Percentiles rank a stretch among this genome's conserved stretches.
Conservation (phyloP, 2,888 invertebrate genomes). For the Erynnis tages region DNA sequence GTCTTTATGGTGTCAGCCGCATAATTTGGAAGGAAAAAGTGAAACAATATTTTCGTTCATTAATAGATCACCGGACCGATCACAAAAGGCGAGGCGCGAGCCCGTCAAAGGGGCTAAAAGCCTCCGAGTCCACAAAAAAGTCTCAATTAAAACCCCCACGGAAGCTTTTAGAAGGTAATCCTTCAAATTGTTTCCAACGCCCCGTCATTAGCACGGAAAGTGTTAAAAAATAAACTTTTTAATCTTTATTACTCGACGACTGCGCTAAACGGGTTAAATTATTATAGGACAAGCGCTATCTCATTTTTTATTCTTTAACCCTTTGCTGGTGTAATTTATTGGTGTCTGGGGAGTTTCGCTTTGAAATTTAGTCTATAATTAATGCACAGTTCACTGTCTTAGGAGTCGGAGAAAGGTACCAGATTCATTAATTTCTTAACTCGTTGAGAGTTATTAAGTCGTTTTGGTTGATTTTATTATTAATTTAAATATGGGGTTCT, state of each 20-base stretch:
- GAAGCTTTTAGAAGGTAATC: slow-evolving; percentile 82
- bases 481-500: background rate
- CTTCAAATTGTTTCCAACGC: slow-evolving; percentile 82
- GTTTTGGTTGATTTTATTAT: background rate
- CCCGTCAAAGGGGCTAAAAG: slow-evolving; percentile 76
- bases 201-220: slow-evolving; percentile 81
- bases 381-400: slow-evolving; percentile 52
- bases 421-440: slow-evolving; percentile 31
- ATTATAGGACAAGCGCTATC: slow-evolving; percentile 73
- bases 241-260: slow-evolving; percentile 79
- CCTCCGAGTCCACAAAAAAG: slow-evolving; percentile 77
- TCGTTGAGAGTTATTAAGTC: background rate
- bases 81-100: slow-evolving; percentile 64
- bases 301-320: slow-evolving; percentile 73
- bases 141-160: slow-evolving; percentile 82
- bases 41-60: slow-evolving; percentile 57
- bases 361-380: slow-evolving; percentile 65
- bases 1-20: slow-evolving; percentile 19
- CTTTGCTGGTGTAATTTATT: slow-evolving; percentile 69
- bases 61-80: slow-evolving; percentile 72
- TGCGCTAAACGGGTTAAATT: slow-evolving; percentile 79
- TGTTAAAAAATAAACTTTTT: slow-evolving; percentile 82
- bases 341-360: slow-evolving; percentile 59
- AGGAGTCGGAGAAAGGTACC: slow-evolving; percentile 64
- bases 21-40: slow-evolving; percentile 29